Conservation (phyloP, 2,888 invertebrate genomes). For the Sinopyrophorus schimmeli region DNA sequence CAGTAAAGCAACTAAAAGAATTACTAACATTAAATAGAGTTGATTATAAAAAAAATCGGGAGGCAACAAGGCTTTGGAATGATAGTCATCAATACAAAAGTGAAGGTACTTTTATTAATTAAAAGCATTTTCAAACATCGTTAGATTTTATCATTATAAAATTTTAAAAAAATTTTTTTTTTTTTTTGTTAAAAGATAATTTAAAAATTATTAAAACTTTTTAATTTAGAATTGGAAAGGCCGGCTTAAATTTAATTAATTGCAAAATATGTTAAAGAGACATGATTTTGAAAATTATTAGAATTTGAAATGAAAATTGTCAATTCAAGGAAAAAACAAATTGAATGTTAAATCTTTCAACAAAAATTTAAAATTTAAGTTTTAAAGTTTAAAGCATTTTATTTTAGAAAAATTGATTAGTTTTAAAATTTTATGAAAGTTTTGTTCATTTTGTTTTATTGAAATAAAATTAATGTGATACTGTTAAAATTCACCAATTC, state of each 20-base stretch:
- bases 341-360: constrained; percentile 91
- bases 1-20: constrained; percentile 81
- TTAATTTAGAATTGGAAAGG: constrained; percentile 26
- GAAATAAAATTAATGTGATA: too few relatives aligned
- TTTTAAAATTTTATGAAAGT: too few relatives aligned
- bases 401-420: too few relatives aligned
- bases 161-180: too few relatives aligned
- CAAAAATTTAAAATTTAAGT: constrained; percentile 90
- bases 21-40: constrained; percentile 81
- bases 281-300: constrained; percentile 88
- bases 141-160: neutral
- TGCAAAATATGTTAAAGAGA: constrained; percentile 93
- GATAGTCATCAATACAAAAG: constrained; percentile 60
- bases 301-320: constrained; percentile 93
- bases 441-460: too few relatives aligned
- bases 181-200: too few relatives aligned
- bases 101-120: too few relatives aligned
- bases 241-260: constrained; percentile 73
- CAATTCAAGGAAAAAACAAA: constrained; percentile 80
- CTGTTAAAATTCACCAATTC: too few relatives aligned
- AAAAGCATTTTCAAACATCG: neutral
- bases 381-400: constrained; percentile 82
- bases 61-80: constrained; percentile 75
- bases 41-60: constrained; percentile 86
- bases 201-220: too few relatives aligned